Evolutionary conservation across 2,888 invertebrate species (phyloP).

Genomic region (Alsophila aescularia): DNA sequence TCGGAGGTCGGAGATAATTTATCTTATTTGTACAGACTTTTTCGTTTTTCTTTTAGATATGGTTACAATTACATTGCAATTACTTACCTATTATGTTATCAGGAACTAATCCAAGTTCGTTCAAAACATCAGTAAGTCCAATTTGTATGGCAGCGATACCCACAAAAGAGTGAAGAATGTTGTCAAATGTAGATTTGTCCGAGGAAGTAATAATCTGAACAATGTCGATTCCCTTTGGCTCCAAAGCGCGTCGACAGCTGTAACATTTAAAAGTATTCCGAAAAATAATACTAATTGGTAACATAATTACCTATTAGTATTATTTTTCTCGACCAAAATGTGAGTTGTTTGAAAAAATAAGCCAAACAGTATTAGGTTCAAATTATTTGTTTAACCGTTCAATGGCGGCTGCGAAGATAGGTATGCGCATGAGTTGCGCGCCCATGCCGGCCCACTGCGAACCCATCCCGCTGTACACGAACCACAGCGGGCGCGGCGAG

Average conservation of each 20-base stretch:
- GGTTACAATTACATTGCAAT: neutral
- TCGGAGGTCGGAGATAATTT: no score
- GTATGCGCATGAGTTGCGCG: conserved; percentile 85
- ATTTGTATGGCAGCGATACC: conserved; percentile 88
- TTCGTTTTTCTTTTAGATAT: no score
- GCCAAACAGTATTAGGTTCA: no score
- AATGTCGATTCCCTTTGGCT: conserved; percentile 28
- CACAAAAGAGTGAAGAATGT: conserved; percentile 88
- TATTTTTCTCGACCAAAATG: no score
- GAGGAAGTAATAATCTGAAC: conserved; percentile 26
- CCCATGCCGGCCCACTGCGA: conserved; percentile 90
- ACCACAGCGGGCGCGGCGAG: conserved; percentile 84
- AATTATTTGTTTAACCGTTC: conserved; percentile 45
- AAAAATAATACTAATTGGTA: no score
- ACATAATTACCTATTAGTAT: no score
- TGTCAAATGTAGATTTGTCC: conserved; percentile 59
- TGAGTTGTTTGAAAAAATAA: no score
- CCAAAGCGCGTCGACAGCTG: conserved; percentile 24
- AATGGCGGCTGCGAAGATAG: conserved; percentile 85
- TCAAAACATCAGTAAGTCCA: conserved; percentile 53
- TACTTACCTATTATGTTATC: conserved; percentile 72
- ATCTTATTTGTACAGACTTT: no score
- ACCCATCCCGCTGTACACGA: conserved; percentile 90
- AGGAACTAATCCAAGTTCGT: conserved; percentile 29
- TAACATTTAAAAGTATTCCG: no score